These are phyloP conservation scores for Nasonia longicornis DNA, from an alignment of 1,140 invertebrate species.

Conservation along the genomic window DNA sequence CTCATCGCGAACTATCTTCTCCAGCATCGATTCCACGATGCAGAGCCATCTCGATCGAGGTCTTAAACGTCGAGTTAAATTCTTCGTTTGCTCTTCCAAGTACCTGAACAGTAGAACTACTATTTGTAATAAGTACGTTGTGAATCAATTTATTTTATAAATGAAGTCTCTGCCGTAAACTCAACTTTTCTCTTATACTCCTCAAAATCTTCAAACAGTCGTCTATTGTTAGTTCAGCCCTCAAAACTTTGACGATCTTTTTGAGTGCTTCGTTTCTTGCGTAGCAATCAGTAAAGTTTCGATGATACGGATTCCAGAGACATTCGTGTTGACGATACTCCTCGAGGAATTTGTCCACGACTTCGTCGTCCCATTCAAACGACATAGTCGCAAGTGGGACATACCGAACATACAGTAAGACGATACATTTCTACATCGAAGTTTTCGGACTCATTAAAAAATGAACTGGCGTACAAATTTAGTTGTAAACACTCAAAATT, in stretches of 20 bases:
- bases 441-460: not conserved
- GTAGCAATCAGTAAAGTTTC: conserved; percentile 50
- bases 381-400: conserved; percentile 36
- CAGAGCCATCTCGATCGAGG: conserved; percentile 2
- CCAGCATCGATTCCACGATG: conserved; percentile 1
- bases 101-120: conserved; percentile 49
- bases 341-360: conserved; percentile 51
- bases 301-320: conserved; percentile 58
- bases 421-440: conserved; percentile 10
- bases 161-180: not conserved
- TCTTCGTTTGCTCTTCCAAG: conserved; percentile 52
- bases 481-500: conserved; percentile 18
- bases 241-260: conserved; percentile 51
- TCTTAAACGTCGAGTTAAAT: not conserved
- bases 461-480: not conserved
- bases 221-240: conserved; percentile 46
- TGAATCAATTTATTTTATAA: not conserved
- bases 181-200: conserved; percentile 50
- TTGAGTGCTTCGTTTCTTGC: conserved; percentile 53
- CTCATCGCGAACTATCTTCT: conserved; percentile 17
- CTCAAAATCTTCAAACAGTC: conserved; percentile 54
- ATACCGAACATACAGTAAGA: not conserved
- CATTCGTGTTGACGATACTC: conserved; percentile 57
- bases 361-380: conserved; percentile 54
- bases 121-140: not conserved